phyloP scores from a whole-genome alignment of 2,797 vertebrate genomes.

The Philypnodon macrostomus region DNA sequence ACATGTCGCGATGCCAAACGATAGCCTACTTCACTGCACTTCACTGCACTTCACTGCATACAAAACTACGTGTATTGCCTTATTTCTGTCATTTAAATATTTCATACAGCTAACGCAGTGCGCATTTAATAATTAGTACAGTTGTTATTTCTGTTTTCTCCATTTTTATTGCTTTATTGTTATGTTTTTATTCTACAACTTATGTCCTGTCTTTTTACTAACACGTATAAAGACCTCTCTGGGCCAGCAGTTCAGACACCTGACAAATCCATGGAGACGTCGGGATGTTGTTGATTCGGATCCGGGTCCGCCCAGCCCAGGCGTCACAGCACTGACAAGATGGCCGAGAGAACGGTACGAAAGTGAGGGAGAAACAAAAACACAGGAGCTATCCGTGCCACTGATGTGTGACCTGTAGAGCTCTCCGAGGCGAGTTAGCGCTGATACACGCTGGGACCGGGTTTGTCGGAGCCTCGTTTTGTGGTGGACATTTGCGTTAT shows the following conservation, averaged over 20 bases:
- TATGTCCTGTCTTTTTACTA: too few relatives aligned
- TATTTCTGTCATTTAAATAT: too few relatives aligned
- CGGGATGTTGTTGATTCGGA: conserved; percentile 81
- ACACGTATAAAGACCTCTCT: too few relatives aligned
- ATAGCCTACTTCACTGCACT: too few relatives aligned
- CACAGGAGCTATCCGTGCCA: conserved; percentile 42
- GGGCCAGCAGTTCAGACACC: conserved; percentile 19
- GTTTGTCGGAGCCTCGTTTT: neutral
- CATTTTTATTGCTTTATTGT: too few relatives aligned
- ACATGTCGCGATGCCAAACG: too few relatives aligned
- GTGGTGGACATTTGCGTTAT: conserved; percentile 46
- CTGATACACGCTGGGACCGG: neutral
- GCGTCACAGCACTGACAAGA: conserved; percentile 80
- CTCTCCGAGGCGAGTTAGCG: neutral
- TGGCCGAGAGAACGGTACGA: conserved; percentile 75
- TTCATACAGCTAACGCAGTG: too few relatives aligned
- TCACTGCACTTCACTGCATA: too few relatives aligned
- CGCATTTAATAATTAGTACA: too few relatives aligned
- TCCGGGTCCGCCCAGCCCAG: conserved; percentile 70
- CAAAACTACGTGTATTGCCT: too few relatives aligned
- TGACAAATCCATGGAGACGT: neutral
- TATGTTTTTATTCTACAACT: too few relatives aligned
- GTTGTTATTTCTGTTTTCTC: too few relatives aligned
- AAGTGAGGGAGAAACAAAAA: conserved; percentile 76
- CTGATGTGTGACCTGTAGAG: conserved; percentile 30